phyloP scores from a whole-genome alignment of 92 coral and sea anemone genomes.

The Phymanthus crucifer region DNA sequence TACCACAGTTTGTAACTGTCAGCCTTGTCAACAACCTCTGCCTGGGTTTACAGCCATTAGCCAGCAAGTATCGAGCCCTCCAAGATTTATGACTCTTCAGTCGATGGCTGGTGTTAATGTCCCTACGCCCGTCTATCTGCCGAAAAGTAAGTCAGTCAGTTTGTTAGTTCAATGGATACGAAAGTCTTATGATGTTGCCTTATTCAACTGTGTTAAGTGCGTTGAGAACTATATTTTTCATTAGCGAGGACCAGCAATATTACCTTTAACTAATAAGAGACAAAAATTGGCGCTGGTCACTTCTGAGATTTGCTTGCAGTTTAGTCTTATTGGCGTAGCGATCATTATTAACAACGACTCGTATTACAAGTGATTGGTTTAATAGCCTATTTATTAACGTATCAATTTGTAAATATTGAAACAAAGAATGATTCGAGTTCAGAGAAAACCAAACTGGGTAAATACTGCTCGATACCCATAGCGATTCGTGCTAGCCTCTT shows the following conservation, averaged over 20 bases:
- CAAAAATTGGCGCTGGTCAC: neutral
- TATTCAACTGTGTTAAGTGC: slow-evolving; percentile 5
- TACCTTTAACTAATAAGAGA: neutral
- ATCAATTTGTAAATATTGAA: slow-evolving; percentile 14
- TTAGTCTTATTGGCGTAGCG: neutral
- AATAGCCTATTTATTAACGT: slow-evolving; percentile 12
- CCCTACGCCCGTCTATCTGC: slow-evolving; percentile 71
- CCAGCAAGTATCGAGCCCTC: slow-evolving; percentile 61
- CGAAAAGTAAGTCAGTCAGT: slow-evolving; percentile 62
- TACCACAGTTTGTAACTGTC: slow-evolving; percentile 79
- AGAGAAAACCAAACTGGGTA: neutral
- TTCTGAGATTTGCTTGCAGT: neutral
- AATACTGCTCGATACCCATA: neutral
- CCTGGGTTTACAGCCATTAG: slow-evolving; percentile 73
- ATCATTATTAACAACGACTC: neutral
- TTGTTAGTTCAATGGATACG: neutral
- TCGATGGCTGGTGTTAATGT: slow-evolving; percentile 70
- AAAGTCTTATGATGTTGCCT: slow-evolving; percentile 13
- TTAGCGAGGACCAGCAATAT: neutral
- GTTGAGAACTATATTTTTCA: neutral
- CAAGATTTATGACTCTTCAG: slow-evolving; percentile 77
- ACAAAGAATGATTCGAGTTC: slow-evolving; percentile 1
- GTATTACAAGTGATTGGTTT: slow-evolving; percentile 10
- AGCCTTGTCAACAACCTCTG: slow-evolving; percentile 80
- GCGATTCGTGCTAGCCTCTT: neutral